Evolutionary conservation across 2,888 invertebrate genomes (phyloP).

Genomic region (Drosophila pseudotakahashii): DNA sequence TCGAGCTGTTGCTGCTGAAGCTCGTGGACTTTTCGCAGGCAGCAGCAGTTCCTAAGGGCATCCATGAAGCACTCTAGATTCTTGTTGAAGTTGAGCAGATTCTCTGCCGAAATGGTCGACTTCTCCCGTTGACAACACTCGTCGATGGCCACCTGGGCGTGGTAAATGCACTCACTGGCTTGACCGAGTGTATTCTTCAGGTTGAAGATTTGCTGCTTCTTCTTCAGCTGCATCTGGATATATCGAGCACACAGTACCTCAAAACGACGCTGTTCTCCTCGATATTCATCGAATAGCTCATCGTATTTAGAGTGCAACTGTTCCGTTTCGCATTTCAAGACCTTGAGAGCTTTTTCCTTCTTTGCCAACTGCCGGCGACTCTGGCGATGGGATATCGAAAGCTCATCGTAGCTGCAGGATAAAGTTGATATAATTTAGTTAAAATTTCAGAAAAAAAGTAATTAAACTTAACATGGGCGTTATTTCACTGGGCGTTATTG

Average conservation of each 20-base stretch:
- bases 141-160: slow-evolving; percentile 64
- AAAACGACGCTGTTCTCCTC: slow-evolving; percentile 67
- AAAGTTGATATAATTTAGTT: too few species aligned
- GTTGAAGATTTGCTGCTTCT: slow-evolving; percentile 73
- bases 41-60: slow-evolving; percentile 25
- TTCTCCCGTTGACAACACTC: slow-evolving; percentile 23
- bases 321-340: slow-evolving; percentile 71
- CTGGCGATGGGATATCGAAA: slow-evolving; percentile 73
- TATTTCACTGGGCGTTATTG: too few species aligned
- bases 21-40: slow-evolving; percentile 23
- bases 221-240: slow-evolving; percentile 72
- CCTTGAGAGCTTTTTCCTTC: slow-evolving; percentile 73
- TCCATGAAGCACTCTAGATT: slow-evolving; percentile 19
- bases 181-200: slow-evolving; percentile 69
- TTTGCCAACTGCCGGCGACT: slow-evolving; percentile 77
- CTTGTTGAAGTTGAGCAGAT: slow-evolving; percentile 50
- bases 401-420: slow-evolving; percentile 76
- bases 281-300: slow-evolving; percentile 70
- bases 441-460: too few species aligned
- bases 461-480: too few species aligned
- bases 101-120: slow-evolving; percentile 25
- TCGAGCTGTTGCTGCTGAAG: slow-evolving; percentile 12
- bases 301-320: slow-evolving; percentile 73
- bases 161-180: slow-evolving; percentile 73
- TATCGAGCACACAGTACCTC: slow-evolving; percentile 74